Conservation (phyloP, 1,140 invertebrate genomes). For the Pogonus chalceus region DNA sequence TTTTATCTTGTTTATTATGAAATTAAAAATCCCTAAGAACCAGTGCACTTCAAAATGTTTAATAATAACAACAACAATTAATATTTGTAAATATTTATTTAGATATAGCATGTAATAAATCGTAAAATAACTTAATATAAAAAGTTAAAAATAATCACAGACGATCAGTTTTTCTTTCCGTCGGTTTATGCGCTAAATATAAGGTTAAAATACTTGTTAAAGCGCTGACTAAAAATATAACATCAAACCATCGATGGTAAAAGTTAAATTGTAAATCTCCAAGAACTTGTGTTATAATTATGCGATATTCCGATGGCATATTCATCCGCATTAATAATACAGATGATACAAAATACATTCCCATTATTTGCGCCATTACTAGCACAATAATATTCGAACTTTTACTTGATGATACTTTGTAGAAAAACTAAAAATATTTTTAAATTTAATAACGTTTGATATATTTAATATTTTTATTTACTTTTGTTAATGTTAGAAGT, state of each 20-base stretch:
- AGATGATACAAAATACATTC: slow-evolving; percentile 99
- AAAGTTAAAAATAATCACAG: slow-evolving; percentile 1
- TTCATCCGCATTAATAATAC: slow-evolving; percentile 98
- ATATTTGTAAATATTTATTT: background rate
- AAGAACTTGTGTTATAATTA: slow-evolving; percentile 95
- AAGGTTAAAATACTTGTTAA: slow-evolving; percentile 91
- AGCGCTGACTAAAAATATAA: slow-evolving; percentile 97
- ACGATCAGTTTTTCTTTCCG: background rate
- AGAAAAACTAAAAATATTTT: slow-evolving; percentile 80
- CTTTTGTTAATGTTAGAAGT: slow-evolving; percentile 94
- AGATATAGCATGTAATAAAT: background rate
- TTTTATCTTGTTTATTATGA: background rate
- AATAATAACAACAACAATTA: background rate
- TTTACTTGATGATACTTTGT: slow-evolving; percentile 98
- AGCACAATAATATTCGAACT: slow-evolving; percentile 98
- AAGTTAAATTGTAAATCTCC: slow-evolving; percentile 99
- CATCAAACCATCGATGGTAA: slow-evolving; percentile 99
- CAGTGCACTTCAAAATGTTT: background rate
- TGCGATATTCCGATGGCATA: slow-evolving; percentile 95
- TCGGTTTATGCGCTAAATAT: slow-evolving; percentile 78
- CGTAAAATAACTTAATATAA: no score
- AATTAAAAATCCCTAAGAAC: background rate
- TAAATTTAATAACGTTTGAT: background rate
- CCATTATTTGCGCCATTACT: slow-evolving; percentile 97
- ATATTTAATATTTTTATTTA: slow-evolving; percentile 33